A percentile compares a stretch with the other conserved stretches of the same genome.
phyloP scores from a whole-genome alignment of 92 coral and sea anemone genomes.

The Metridium senile region DNA sequence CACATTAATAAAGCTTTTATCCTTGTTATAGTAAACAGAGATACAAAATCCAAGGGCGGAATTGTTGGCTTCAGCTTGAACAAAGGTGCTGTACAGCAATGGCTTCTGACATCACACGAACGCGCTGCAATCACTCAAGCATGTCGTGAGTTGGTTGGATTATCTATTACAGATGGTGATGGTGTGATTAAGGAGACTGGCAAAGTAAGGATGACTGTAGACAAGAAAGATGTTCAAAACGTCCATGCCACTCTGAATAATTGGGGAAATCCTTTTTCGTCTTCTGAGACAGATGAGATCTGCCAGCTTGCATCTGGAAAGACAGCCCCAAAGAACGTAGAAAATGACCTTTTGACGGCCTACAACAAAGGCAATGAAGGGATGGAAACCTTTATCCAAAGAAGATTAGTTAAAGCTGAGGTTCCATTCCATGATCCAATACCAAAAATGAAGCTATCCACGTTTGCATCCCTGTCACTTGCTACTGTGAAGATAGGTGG shows the following conservation, averaged over 20 bases:
- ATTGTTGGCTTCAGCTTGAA: conserved; percentile 25
- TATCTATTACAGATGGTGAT: conserved; percentile 25
- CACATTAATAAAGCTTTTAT: not conserved
- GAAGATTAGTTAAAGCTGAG: conserved; percentile 35
- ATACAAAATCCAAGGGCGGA: conserved; percentile 44
- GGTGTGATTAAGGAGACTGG: conserved; percentile 31
- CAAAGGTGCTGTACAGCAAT: conserved; percentile 51
- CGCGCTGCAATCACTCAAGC: conserved; percentile 58
- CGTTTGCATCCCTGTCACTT: conserved; percentile 44
- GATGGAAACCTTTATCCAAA: conserved; percentile 32
- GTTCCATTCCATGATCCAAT: conserved; percentile 45
- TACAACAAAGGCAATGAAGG: conserved; percentile 54
- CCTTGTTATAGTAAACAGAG: conserved; percentile 12
- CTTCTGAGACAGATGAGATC: conserved; percentile 42
- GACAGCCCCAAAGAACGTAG: conserved; percentile 33
- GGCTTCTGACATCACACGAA: conserved; percentile 67
- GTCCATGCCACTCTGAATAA: conserved; percentile 23
- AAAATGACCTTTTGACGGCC: conserved; percentile 48
- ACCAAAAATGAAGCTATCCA: conserved; percentile 44
- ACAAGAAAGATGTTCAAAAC: conserved; percentile 28
- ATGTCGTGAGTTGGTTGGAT: conserved; percentile 51
- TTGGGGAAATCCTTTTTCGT: conserved; percentile 34
- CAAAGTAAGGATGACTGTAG: conserved; percentile 26
- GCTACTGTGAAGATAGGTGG: conserved; percentile 41
- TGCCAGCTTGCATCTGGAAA: conserved; percentile 43